phyloP scores from a whole-genome alignment of 2,113 vertebrate species.

The Xenus cinereus region DNA sequence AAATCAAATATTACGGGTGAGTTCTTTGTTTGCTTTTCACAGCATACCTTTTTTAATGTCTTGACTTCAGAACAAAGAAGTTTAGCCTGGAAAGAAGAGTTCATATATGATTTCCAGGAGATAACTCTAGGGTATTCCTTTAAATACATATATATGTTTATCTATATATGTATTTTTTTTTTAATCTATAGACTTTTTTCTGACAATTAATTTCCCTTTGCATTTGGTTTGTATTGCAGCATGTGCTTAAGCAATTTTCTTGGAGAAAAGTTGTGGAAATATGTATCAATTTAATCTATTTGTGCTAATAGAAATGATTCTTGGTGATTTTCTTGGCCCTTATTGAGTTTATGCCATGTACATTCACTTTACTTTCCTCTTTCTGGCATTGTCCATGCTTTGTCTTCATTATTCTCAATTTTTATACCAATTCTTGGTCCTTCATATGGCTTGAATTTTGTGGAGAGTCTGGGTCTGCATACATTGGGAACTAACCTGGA shows the following conservation, averaged over 20 bases:
- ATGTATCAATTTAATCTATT: background rate
- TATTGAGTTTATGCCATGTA: background rate
- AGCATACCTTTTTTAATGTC: background rate
- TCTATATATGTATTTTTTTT: background rate
- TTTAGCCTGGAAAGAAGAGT: background rate
- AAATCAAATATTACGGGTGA: background rate
- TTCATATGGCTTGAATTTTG: constrained; percentile 26
- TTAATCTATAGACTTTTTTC: background rate
- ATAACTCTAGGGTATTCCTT: background rate
- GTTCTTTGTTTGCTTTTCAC: background rate
- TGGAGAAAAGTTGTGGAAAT: background rate
- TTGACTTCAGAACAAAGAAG: background rate
- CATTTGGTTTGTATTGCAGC: background rate
- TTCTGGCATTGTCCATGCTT: background rate
- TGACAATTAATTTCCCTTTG: background rate
- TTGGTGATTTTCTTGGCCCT: background rate
- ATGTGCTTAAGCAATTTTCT: background rate
- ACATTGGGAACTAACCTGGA: background rate
- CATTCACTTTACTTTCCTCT: background rate
- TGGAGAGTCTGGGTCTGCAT: background rate
- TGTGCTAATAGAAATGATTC: background rate
- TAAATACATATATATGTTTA: no score
- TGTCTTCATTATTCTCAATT: background rate
- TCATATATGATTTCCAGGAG: background rate
- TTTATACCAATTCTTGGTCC: background rate